These are phyloP conservation scores for Amblyjoppa fuscipennis DNA, from an alignment of 2,888 invertebrate species.

Conservation along the genomic window DNA sequence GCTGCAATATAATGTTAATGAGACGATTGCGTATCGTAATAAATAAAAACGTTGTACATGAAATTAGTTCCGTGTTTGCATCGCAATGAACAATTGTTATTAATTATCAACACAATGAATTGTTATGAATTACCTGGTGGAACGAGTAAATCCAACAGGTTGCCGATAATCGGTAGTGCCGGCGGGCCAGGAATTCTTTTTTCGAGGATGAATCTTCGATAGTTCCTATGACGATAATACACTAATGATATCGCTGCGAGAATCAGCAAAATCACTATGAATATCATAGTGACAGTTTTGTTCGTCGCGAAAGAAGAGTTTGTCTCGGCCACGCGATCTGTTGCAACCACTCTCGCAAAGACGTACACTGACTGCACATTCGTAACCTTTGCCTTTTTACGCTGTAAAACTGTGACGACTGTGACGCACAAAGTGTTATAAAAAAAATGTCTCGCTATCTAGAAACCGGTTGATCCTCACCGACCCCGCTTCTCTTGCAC, in stretches of 20 bases:
- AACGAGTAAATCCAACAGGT: conserved; percentile 58
- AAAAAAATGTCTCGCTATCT: no score
- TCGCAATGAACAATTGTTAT: background rate
- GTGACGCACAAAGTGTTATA: no score
- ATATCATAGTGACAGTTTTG: background rate
- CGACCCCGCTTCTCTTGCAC: no score
- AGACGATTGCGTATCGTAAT: background rate
- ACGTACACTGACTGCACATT: no score
- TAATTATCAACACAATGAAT: background rate
- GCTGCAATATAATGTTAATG: conserved; percentile 63
- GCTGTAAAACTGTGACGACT: no score
- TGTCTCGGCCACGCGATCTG: no score
- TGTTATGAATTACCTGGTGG: conserved; percentile 62
- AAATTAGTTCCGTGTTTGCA: background rate
- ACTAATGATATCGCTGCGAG: conserved; percentile 39
- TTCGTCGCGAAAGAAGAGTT: background rate
- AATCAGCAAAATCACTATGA: conserved; percentile 2
- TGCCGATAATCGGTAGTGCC: conserved; percentile 73
- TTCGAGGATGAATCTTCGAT: conserved; percentile 73
- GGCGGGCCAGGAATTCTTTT: conserved; percentile 82
- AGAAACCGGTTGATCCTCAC: no score
- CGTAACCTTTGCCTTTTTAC: no score
- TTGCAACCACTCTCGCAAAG: no score
- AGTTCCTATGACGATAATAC: conserved; percentile 72
- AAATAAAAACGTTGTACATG: no score